Percentiles rank a stretch among this genome's conserved stretches.
phyloP scores from a whole-genome alignment of 1,140 invertebrate genomes.

The Drosophila baimaii region DNA sequence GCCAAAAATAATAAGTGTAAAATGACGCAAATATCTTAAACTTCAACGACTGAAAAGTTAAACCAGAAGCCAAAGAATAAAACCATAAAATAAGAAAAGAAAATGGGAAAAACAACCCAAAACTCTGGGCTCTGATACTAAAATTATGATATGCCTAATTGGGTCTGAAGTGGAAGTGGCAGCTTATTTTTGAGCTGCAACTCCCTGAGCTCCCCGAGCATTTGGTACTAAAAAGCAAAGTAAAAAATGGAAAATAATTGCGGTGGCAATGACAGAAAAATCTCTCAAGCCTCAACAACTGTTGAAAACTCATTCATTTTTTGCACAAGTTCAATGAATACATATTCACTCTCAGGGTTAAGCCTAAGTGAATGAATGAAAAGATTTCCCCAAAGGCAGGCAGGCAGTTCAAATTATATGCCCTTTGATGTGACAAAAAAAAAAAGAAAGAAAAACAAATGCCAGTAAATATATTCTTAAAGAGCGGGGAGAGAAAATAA shows the following conservation, averaged over 20 bases:
- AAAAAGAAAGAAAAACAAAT: conserved; percentile 17
- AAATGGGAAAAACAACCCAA: not conserved
- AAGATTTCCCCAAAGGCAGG: conserved; percentile 9
- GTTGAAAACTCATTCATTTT: conserved; percentile 1
- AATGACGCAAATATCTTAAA: not conserved
- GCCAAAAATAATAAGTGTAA: not conserved
- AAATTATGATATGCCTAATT: conserved; percentile 13
- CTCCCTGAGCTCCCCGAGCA: conserved; percentile 2
- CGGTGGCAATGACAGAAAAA: conserved; percentile 26
- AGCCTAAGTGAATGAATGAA: not conserved
- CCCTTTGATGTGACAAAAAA: conserved; percentile 55
- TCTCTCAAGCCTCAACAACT: conserved; percentile 4
- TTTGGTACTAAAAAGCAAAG: not conserved
- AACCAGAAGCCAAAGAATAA: conserved; percentile 2
- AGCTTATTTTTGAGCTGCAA: conserved; percentile 12
- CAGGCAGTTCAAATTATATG: conserved; percentile 18
- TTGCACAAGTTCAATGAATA: conserved; percentile 18
- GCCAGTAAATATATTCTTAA: conserved; percentile 26
- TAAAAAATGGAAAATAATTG: conserved; percentile 1
- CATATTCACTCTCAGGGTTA: conserved; percentile 1
- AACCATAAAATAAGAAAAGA: not conserved
- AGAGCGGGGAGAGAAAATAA: conserved; percentile 13
- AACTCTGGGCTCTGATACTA: not conserved
- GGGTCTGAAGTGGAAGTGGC: conserved; percentile 10
- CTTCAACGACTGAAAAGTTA: conserved; percentile 11